phyloP scores from a whole-genome alignment of 2,113 vertebrate genomes.

The Ranitomeya variabilis region DNA sequence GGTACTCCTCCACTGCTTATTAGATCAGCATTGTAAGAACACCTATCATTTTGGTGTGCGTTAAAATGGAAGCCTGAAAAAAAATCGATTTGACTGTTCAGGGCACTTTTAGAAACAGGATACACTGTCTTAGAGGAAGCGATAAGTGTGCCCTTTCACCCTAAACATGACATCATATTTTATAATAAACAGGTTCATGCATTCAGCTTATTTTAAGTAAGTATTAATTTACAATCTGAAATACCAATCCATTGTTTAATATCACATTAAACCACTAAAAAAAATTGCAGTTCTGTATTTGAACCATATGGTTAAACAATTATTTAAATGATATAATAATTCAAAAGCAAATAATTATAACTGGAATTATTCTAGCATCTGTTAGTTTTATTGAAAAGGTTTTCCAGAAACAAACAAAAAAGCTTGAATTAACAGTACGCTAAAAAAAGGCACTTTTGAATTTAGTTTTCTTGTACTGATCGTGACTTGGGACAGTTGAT shows the following conservation, averaged over 20 bases:
- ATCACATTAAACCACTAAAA: background rate
- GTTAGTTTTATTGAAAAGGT: background rate
- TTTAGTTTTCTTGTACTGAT: too few species aligned
- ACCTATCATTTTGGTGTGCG: constrained; percentile 57
- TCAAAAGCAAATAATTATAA: background rate
- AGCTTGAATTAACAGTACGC: too few species aligned
- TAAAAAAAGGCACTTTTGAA: too few species aligned
- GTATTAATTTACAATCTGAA: background rate
- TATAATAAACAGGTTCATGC: background rate
- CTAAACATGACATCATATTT: background rate
- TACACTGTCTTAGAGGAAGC: constrained; percentile 40
- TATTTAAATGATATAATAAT: background rate
- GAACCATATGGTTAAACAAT: background rate
- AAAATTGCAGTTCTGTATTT: background rate
- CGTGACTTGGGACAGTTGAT: too few species aligned
- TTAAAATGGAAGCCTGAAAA: constrained; percentile 52
- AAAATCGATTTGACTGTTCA: constrained; percentile 55
- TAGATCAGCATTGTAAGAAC: constrained; percentile 58
- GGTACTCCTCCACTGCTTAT: constrained; percentile 58
- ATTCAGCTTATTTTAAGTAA: background rate
- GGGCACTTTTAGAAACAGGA: constrained; percentile 43
- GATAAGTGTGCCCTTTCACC: constrained; percentile 12
- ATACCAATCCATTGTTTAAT: background rate
- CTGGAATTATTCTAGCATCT: background rate
- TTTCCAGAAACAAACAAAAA: too few species aligned